Percentiles rank a stretch among this genome's conserved stretches.
Evolutionary conservation across 1,140 invertebrate genomes (phyloP).

Genomic region (Drosophila ananassae): DNA sequence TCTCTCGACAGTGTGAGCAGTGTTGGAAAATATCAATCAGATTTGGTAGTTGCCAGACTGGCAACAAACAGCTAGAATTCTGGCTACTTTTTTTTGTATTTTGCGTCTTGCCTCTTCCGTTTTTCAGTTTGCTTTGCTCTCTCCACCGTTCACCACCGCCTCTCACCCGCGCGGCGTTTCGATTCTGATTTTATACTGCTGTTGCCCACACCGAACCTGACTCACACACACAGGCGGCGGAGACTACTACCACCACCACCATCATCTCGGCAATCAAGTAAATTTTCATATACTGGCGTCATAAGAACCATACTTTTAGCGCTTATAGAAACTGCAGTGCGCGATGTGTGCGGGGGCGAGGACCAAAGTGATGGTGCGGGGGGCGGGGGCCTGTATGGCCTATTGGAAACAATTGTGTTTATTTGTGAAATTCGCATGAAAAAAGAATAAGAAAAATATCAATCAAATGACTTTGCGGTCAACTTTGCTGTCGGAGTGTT

Average conservation of each 20-base stretch:
- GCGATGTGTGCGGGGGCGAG: conserved; percentile 13
- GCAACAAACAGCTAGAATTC: too few species aligned
- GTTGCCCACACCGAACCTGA: conserved; percentile 52
- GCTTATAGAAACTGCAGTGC: conserved; percentile 48
- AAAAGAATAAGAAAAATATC: conserved; percentile 59
- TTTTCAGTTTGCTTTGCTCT: conserved; percentile 78
- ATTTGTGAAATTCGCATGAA: conserved; percentile 77
- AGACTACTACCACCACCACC: conserved; percentile 53
- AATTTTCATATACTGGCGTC: conserved; percentile 80
- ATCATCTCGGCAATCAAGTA: conserved; percentile 66
- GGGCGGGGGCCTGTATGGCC: conserved; percentile 10
- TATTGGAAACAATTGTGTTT: conserved; percentile 68
- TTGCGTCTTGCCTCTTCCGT: conserved; percentile 72
- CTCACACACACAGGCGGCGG: conserved; percentile 43
- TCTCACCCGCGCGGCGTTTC: conserved; percentile 78
- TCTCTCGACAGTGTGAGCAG: too few species aligned
- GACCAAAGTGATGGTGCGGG: neutral
- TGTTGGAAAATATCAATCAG: too few species aligned
- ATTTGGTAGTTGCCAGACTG: too few species aligned
- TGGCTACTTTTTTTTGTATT: conserved; percentile 54
- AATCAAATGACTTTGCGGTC: conserved; percentile 82
- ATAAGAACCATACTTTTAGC: conserved; percentile 70
- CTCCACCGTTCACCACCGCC: conserved; percentile 74
- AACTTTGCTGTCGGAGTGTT: conserved; percentile 53
- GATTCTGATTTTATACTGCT: conserved; percentile 77